Conservation (phyloP, 1,140 invertebrate genomes). For the Bombus turneri region DNA sequence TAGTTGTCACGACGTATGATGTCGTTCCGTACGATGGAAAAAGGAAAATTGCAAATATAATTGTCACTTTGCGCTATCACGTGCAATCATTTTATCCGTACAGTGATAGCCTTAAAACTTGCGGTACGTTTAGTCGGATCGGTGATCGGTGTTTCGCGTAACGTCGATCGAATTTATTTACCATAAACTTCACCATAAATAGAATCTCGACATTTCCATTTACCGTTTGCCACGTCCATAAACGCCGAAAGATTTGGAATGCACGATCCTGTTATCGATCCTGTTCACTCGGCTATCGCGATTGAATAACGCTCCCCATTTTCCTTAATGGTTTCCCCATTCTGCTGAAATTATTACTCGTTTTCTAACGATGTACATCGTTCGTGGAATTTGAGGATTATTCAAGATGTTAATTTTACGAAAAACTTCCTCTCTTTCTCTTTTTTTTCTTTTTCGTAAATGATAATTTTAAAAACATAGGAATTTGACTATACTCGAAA, state of each 20-base stretch:
- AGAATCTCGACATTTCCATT: slow-evolving; percentile 12
- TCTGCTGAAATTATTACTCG: not conserved
- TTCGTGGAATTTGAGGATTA: not conserved
- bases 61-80: not conserved
- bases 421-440: too few species aligned
- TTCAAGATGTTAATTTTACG: not conserved
- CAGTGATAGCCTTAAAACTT: not conserved
- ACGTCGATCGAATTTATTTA: slow-evolving; percentile 15
- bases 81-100: not conserved
- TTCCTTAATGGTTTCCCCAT: slow-evolving; percentile 10
- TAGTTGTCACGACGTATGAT: not conserved
- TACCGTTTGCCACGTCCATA: not conserved
- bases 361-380: not conserved
- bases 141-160: slow-evolving; percentile 12
- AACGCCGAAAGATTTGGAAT: slow-evolving; percentile 1
- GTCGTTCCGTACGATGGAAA: not conserved
- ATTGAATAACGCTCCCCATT: not conserved
- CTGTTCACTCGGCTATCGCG: slow-evolving; percentile 3
- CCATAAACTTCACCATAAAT: slow-evolving; percentile 24
- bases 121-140: not conserved
- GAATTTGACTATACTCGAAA: not conserved
- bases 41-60: not conserved
- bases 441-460: not conserved
- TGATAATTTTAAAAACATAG: not conserved
- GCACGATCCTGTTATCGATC: slow-evolving; percentile 31